Evolutionary conservation across 2,888 invertebrate species (phyloP).

Genomic region (Drosophila mulleri): DNA sequence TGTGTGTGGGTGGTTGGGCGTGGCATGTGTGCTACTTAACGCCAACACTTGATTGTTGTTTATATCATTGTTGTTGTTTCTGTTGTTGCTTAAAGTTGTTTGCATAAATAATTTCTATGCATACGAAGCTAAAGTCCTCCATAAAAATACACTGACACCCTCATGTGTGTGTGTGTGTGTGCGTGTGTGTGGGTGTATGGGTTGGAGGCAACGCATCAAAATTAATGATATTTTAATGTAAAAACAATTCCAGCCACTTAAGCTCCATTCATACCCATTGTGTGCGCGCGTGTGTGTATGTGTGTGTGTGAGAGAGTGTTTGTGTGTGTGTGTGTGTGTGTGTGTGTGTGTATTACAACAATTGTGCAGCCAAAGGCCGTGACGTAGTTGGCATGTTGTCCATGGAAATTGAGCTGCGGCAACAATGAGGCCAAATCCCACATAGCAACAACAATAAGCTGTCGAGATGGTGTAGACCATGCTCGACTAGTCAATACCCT

Average conservation of each 20-base stretch:
- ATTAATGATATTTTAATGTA: conserved; percentile 81
- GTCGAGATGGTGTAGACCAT: rapidly evolving
- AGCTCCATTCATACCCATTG: conserved; percentile 61
- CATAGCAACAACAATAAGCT: conserved; percentile 8
- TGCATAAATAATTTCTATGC: conserved; percentile 63
- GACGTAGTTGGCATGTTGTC: conserved; percentile 20
- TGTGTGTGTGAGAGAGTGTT: conserved; percentile 4
- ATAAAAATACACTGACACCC: not conserved
- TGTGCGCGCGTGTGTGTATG: conserved; percentile 4
- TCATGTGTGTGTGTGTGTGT: not conserved
- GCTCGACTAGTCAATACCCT: not conserved
- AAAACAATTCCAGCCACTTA: conserved; percentile 79
- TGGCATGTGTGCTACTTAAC: conserved; percentile 35
- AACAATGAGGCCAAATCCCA: conserved; percentile 12
- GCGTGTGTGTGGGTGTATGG: not conserved
- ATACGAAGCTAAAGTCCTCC: conserved; percentile 10
- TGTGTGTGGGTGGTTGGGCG: not conserved
- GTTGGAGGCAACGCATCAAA: conserved; percentile 51
- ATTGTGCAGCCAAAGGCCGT: conserved; percentile 53
- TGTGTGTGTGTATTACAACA: conserved; percentile 52
- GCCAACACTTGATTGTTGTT: conserved; percentile 20
- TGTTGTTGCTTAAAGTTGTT: conserved; percentile 50
- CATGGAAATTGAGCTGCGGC: conserved; percentile 37
- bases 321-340: conserved; percentile 3
- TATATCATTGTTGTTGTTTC: conserved; percentile 19